A percentile compares a stretch with the other conserved stretches of the same genome.
phyloP scores from a whole-genome alignment of 2,113 vertebrate genomes.

The Egretta garzetta region DNA sequence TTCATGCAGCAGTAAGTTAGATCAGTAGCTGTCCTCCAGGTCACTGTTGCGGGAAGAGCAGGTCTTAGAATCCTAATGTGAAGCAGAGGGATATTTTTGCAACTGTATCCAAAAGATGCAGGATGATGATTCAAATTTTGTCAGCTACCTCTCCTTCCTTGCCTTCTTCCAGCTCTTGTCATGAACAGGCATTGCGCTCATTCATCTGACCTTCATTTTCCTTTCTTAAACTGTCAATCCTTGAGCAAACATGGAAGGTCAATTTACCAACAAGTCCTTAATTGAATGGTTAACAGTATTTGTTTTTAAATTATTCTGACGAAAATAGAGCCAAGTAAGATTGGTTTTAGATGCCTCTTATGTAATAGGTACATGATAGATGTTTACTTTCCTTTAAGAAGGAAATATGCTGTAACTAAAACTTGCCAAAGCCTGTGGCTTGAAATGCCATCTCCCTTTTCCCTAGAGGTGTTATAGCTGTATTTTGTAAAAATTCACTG shows the following conservation, averaged over 20 bases:
- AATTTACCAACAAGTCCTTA: background rate
- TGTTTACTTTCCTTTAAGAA: background rate
- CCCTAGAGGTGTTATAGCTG: background rate
- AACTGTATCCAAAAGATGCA: background rate
- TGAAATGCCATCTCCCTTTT: background rate
- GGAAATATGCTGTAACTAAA: background rate
- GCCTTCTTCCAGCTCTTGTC: background rate
- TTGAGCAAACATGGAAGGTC: background rate
- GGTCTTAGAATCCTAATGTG: background rate
- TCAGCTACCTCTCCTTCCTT: background rate
- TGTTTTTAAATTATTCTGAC: background rate
- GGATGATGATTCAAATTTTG: background rate
- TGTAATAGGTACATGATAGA: background rate
- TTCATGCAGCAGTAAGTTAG: background rate
- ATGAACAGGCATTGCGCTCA: background rate
- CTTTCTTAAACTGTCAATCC: background rate
- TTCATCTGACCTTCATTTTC: background rate
- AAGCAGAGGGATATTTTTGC: background rate
- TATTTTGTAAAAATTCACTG: background rate
- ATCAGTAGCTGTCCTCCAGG: background rate
- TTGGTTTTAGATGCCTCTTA: background rate
- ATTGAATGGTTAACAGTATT: background rate
- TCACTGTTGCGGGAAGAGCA: background rate
- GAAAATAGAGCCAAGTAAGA: background rate
- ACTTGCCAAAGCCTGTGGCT: background rate